Percentiles rank a stretch among this genome's conserved stretches.
phyloP scores from a whole-genome alignment of 2,888 invertebrate genomes.

The Drosophila lacicola region DNA sequence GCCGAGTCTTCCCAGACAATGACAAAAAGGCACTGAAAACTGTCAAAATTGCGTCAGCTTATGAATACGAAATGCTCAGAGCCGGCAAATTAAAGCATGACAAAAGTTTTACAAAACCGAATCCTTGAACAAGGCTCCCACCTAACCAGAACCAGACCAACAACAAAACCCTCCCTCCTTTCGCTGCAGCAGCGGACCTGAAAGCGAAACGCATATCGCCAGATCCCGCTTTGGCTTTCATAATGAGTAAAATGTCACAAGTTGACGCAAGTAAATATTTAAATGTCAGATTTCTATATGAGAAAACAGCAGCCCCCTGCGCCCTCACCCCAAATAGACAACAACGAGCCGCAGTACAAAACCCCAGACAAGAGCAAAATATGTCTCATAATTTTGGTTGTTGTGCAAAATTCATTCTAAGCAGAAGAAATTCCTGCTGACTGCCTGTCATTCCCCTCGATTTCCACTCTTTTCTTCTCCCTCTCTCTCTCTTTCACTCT shows the following conservation, averaged over 20 bases:
- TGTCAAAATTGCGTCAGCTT: slow-evolving; percentile 78
- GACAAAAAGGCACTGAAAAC: slow-evolving; percentile 68
- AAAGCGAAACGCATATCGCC: slow-evolving; percentile 46
- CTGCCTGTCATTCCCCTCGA: slow-evolving; percentile 15
- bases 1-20: slow-evolving; percentile 21
- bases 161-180: not conserved
- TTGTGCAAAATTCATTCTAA: slow-evolving; percentile 42
- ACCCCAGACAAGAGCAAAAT: slow-evolving; percentile 53
- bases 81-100: slow-evolving; percentile 56
- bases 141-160: not conserved
- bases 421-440: slow-evolving; percentile 43
- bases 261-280: slow-evolving; percentile 83
- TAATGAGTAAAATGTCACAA: slow-evolving; percentile 82
- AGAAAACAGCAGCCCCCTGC: slow-evolving; percentile 20
- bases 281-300: slow-evolving; percentile 82
- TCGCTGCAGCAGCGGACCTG: slow-evolving; percentile 4
- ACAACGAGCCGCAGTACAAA: slow-evolving; percentile 16
- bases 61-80: slow-evolving; percentile 71
- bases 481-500: not conserved
- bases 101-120: slow-evolving; percentile 58
- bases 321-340: not conserved
- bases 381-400: slow-evolving; percentile 73
- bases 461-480: not conserved
- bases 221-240: slow-evolving; percentile 41
- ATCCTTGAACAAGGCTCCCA: slow-evolving; percentile 21